Base-by-base conservation (phyloP, 2,113 vertebrate genomes). In the Lucifuga dentata region DNA sequence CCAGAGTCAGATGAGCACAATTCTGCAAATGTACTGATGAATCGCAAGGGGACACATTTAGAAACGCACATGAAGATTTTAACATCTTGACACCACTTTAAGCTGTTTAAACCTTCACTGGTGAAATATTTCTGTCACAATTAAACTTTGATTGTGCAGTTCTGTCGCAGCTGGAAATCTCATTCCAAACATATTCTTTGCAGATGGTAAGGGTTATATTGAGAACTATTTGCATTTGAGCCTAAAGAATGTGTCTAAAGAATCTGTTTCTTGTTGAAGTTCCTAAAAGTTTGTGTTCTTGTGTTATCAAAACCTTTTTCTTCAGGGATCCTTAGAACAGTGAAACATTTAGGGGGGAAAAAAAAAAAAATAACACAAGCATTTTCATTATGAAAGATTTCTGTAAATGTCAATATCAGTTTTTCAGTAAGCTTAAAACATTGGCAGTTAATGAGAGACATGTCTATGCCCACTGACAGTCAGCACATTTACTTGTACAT, bases 121-220 rank as follows among this genome's bases (percentile, higher is more conserved):
- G 36, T 11, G 41, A 1, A 16, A 35, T 5, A 9, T 56, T 41
- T 44, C 35, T 36, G 19, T 41, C 26, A 56, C 55, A 40, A 81
- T 81, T 74, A 76, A 75, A 71, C 64, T 68, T 81, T 83, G 53
- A 77, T 68, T 60, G 67, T 46, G 21, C 13, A 45, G 48, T 60
- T 70, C 36, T 64, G 26, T 33, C 35, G 36, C 24, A 48, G 49
- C 76, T 69, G 74, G 63, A 76, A 36, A 64, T 5, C 45, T 17
- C 21, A 17, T 17, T 29, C 32, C 38, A 65, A 73, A 61, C 39
- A 13, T 8, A 11, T 52, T 50, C 0, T 45, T 50, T 41, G 19
- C 12, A 32, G 33, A 8, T 51, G 21, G 17, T 26, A 44, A 16
- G 1, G 23, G 17, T 16, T 29, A 36, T 11, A 46, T 11, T 12